Evolutionary conservation across 2,888 invertebrate genomes (phyloP).

Genomic region (Sminthurinus aureus): DNA sequence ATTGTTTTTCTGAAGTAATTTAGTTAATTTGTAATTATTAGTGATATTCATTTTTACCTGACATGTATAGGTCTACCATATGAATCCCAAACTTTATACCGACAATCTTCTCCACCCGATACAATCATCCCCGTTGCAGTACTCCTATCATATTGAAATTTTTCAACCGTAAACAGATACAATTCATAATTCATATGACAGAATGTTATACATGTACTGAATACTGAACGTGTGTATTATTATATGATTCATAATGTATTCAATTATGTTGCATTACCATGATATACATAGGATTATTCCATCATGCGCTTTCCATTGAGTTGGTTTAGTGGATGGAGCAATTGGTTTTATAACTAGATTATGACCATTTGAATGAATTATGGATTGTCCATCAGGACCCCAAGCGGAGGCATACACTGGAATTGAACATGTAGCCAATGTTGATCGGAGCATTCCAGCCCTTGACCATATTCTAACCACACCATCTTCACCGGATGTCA

Average conservation of each 20-base stretch:
- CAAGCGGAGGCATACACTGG: slow-evolving; percentile 87
- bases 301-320: slow-evolving; percentile 95
- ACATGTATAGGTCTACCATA: slow-evolving; percentile 79
- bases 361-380: slow-evolving; percentile 69
- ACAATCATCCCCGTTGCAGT: slow-evolving; percentile 68
- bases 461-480: slow-evolving; percentile 96
- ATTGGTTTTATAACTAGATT: slow-evolving; percentile 70
- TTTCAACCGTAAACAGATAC: too few relatives aligned
- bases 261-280: slow-evolving; percentile 64
- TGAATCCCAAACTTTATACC: slow-evolving; percentile 90
- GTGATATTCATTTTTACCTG: too few relatives aligned
- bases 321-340: slow-evolving; percentile 63
- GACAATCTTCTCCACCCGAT: slow-evolving; percentile 78
- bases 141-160: slow-evolving; percentile 62
- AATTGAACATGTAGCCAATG: slow-evolving; percentile 80
- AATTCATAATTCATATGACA: too few relatives aligned
- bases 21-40: too few relatives aligned
- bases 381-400: slow-evolving; percentile 68
- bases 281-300: slow-evolving; percentile 79
- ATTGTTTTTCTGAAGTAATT: too few relatives aligned
- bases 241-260: too few relatives aligned
- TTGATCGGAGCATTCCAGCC: slow-evolving; percentile 91
- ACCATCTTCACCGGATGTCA: slow-evolving; percentile 98
- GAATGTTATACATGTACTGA: too few relatives aligned
- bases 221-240: too few relatives aligned